Evolutionary conservation across 2,888 invertebrate species (phyloP).

Genomic region (Pseudolycoriella hygida): DNA sequence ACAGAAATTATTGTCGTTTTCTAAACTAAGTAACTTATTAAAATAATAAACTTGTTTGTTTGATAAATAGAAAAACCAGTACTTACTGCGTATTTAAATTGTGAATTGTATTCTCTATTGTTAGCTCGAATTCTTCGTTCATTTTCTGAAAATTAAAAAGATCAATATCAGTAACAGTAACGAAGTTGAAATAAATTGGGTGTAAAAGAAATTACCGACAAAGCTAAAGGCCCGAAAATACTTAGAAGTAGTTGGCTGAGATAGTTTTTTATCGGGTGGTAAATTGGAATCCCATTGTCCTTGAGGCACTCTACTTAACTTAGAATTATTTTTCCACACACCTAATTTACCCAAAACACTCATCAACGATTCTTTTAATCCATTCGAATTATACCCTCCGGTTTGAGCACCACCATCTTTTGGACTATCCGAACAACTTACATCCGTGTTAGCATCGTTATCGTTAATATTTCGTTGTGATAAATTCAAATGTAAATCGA

Average conservation of each 20-base stretch:
- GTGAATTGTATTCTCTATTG: constrained; percentile 87
- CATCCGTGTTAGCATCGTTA: constrained; percentile 3
- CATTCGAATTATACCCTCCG: constrained; percentile 7
- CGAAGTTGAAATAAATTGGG: background rate
- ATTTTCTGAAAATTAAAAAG: constrained; percentile 52
- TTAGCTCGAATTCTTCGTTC: constrained; percentile 95
- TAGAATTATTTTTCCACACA: constrained; percentile 15
- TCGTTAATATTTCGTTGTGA: background rate
- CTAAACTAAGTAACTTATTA: too few relatives aligned
- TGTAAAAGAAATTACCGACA: constrained; percentile 6
- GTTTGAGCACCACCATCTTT: background rate
- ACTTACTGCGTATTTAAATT: constrained; percentile 98
- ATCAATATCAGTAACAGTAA: constrained; percentile 3
- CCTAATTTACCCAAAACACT: constrained; percentile 18
- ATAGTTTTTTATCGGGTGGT: constrained; percentile 1
- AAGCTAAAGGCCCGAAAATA: constrained; percentile 6
- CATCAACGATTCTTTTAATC: constrained; percentile 16
- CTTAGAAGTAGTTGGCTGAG: constrained; percentile 1
- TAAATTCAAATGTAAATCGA: constrained; percentile 3
- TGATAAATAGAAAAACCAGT: constrained; percentile 4
- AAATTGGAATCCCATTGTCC: constrained; percentile 1
- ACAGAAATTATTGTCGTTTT: too few relatives aligned
- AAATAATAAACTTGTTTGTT: too few relatives aligned
- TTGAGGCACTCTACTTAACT: constrained; percentile 4
- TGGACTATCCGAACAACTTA: background rate